These are phyloP conservation scores for Plecotus auritus DNA, from an alignment of 2,113 vertebrate genomes.

Conservation along the genomic window DNA sequence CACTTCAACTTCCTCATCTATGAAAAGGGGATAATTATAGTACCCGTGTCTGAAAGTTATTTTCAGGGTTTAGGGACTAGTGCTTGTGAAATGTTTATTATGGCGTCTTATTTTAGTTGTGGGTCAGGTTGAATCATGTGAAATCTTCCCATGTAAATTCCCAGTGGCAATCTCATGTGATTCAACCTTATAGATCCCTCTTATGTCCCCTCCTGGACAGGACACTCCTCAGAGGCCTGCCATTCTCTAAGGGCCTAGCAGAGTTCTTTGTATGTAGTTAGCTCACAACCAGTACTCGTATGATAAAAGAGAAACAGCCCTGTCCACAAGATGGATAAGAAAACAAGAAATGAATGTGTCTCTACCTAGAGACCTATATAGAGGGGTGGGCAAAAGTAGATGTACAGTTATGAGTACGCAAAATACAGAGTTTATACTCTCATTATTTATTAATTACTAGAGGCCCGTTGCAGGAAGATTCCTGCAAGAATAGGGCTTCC, in stretches of 20 bases:
- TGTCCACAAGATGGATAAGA: neutral
- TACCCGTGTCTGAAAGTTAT: neutral
- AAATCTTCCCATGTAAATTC: neutral
- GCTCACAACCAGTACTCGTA: neutral
- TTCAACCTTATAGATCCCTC: neutral
- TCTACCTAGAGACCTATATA: neutral
- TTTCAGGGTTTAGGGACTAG: conserved; percentile 49
- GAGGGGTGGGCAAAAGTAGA: neutral
- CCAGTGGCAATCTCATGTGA: neutral
- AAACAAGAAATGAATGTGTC: neutral
- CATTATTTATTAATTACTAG: neutral
- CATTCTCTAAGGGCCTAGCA: neutral
- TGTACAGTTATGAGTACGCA: neutral
- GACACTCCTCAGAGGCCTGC: neutral
- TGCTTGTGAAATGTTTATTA: neutral
- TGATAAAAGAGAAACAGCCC: neutral
- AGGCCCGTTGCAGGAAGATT: too few species aligned
- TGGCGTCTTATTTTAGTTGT: neutral
- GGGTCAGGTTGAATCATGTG: neutral
- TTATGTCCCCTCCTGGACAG: neutral
- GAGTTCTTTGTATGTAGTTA: neutral
- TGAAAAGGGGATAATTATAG: conserved; percentile 4
- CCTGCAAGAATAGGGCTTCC: too few species aligned
- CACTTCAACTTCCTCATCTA: conserved; percentile 40
- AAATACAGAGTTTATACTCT: neutral